Conservation (phyloP, 2,113 vertebrate species). For the Acanthochromis polyacanthus region DNA sequence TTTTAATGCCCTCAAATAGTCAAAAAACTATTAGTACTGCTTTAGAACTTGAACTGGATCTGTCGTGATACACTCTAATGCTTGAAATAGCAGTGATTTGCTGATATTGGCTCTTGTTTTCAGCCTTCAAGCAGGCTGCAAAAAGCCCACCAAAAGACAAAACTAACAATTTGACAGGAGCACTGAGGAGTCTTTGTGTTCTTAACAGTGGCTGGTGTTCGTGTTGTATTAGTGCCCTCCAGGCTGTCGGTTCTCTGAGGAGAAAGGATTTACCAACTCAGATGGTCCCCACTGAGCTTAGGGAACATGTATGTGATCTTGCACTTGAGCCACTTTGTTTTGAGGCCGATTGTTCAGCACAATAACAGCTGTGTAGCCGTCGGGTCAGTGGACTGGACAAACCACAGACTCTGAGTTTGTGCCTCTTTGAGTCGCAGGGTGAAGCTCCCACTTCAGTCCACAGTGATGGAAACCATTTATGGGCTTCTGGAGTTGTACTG, state of each 20-base stretch:
- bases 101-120: too few relatives aligned
- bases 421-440: slow-evolving; percentile 10
- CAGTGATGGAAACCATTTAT: slow-evolving; percentile 9
- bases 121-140: neutral
- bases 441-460: slow-evolving; percentile 23
- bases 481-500: slow-evolving; percentile 24
- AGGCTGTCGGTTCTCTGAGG: neutral
- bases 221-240: neutral
- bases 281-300: slow-evolving; percentile 22
- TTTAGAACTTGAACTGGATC: too few relatives aligned
- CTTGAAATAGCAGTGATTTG: too few relatives aligned
- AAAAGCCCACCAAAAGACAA: neutral
- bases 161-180: neutral
- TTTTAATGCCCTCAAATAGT: too few relatives aligned
- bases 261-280: slow-evolving; percentile 32
- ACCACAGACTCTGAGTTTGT: slow-evolving; percentile 6
- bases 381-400: neutral
- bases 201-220: neutral
- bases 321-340: slow-evolving; percentile 18
- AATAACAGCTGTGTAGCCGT: slow-evolving; percentile 21
- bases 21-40: too few relatives aligned
- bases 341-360: neutral
- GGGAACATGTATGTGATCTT: slow-evolving; percentile 17
- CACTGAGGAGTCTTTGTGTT: neutral
- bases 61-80: too few relatives aligned